These are phyloP conservation scores for Lysiphlebus fabarum DNA, from an alignment of 1,140 invertebrate species.

Conservation along the genomic window DNA sequence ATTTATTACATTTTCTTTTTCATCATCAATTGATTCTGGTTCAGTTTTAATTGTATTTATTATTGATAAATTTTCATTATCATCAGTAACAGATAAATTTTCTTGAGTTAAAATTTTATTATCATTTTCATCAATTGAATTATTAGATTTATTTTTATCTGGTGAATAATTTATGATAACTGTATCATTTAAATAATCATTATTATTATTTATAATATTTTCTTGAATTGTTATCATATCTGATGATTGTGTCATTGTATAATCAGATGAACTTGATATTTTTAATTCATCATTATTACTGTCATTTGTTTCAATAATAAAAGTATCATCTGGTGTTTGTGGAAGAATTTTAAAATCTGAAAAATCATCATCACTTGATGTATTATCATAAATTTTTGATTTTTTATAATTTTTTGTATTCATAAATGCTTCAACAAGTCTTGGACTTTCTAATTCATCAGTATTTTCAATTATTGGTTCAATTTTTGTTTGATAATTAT, in stretches of 20 bases:
- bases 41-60: background rate
- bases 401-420: background rate
- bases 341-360: background rate
- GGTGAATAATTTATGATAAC: background rate
- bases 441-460: constrained; percentile 11
- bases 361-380: background rate
- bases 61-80: background rate
- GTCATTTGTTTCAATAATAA: background rate
- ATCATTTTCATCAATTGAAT: no score
- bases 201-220: background rate
- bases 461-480: background rate
- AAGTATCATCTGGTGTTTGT: background rate
- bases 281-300: background rate
- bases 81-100: background rate
- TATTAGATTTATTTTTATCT: no score
- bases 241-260: background rate
- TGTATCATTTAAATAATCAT: constrained; percentile 3
- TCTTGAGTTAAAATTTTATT: no score
- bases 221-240: background rate
- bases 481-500: no score
- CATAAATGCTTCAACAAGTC: constrained; percentile 8
- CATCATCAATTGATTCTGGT: background rate
- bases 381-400: constrained; percentile 6
- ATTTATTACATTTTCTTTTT: no score
- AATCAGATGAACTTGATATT: constrained; percentile 8